Percentiles rank a stretch among this genome's conserved stretches.
Evolutionary conservation across 2,797 vertebrate genomes (phyloP).

Genomic region (Podarcis siculus): DNA sequence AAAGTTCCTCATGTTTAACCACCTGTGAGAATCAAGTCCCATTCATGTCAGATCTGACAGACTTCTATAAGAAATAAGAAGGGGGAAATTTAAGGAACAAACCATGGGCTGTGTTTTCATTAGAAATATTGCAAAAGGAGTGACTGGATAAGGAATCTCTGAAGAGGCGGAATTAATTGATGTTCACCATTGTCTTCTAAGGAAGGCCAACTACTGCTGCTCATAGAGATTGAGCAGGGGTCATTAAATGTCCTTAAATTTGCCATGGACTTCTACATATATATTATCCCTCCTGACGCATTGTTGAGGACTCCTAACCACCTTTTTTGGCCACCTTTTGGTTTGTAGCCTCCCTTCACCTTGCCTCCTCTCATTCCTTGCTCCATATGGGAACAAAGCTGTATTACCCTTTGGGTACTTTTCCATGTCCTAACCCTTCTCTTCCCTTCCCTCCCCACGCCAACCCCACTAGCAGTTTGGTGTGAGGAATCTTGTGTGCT

Average conservation of each 20-base stretch:
- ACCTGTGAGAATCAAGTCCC: not conserved
- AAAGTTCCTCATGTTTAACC: conserved; percentile 72
- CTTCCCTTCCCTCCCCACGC: too few relatives aligned
- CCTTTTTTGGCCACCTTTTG: not conserved
- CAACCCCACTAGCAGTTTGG: not conserved
- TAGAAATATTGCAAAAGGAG: not conserved
- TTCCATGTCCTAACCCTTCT: not conserved
- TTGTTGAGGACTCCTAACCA: too few relatives aligned
- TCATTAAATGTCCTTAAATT: too few relatives aligned
- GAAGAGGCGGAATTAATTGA: not conserved
- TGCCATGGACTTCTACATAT: too few relatives aligned
- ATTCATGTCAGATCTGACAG: not conserved
- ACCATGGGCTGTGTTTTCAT: not conserved
- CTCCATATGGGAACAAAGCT: not conserved
- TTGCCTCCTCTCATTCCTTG: not conserved
- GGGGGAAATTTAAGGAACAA: not conserved
- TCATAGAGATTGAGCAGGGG: too few relatives aligned
- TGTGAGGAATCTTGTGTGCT: not conserved
- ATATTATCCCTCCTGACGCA: too few relatives aligned
- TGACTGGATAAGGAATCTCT: not conserved
- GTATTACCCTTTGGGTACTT: not conserved
- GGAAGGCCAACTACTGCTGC: not conserved
- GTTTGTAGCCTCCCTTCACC: not conserved
- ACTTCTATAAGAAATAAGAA: not conserved
- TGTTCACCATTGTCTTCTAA: not conserved